Base-by-base conservation (phyloP, 2,113 vertebrate species). In the Pterophyllum scalare region DNA sequence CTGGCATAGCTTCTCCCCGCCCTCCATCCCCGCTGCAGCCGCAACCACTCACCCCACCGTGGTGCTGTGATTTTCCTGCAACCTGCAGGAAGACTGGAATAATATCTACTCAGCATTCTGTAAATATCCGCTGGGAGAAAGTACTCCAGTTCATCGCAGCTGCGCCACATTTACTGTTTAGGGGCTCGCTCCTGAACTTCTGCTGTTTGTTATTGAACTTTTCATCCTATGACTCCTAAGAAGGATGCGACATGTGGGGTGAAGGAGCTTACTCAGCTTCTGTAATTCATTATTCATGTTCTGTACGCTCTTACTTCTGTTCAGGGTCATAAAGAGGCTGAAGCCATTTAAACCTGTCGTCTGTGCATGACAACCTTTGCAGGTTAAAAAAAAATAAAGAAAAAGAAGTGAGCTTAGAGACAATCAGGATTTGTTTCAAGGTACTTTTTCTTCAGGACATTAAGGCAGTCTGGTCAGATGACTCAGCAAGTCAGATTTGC, bases 51-150 rank as follows among this genome's bases (percentile, higher is more conserved):
- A 56, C 75, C 82, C 58, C 43, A 2, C 58, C 31, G 62, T 40
- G 64, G 80, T 38, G 59, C 84, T 79, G 11, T 72, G 85, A 81
- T 89, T 85, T 84, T 79, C 78, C 84, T 79, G 28, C 79, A 82
- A 86, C 80, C 88, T 84, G 77, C 89, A 12, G 86, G 57, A 89
- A 87, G 59, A 83, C 64, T 75, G 85, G 79, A 88, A 91, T 89
- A 88, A 90, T 87, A 89, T 90, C 90, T 74, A 79, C 86, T 94
- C 90, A 91, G 90, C 89, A 91, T 91, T 92, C 86, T 93, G 90
- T 89, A 87, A 89, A 88, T 89, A 86, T 90, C 82, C 86, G 61
- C 61, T 38, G 87, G 86, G 90, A 92, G 79, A 76, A 52, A 38
- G 85, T 64, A 49, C 49, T 86, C 20, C 5, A 54, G 85, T 82